Conservation (phyloP, 1,140 invertebrate species). For the Parasteatoda tepidariorum region DNA sequence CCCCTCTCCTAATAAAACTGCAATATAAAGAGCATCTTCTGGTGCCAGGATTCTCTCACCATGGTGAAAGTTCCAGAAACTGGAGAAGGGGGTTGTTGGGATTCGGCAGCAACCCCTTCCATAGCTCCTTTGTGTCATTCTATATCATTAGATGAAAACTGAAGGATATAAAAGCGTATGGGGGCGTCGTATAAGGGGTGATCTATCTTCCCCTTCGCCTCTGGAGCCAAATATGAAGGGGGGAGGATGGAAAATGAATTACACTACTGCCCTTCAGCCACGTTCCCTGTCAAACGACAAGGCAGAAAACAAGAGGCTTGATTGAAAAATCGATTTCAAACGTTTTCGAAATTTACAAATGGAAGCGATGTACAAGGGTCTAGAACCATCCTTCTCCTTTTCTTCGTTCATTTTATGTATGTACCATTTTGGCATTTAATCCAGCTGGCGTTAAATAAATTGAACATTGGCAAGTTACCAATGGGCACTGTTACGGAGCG, state of each 20-base stretch:
- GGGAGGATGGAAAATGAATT: slow-evolving; percentile 43
- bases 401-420: neutral
- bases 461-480: neutral
- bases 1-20: neutral
- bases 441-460: slow-evolving; percentile 11
- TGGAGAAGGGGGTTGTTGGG: neutral
- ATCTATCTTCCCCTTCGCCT: slow-evolving; percentile 38
- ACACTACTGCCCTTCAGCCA: slow-evolving; percentile 3
- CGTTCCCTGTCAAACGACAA: slow-evolving; percentile 45
- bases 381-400: neutral
- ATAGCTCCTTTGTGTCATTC: slow-evolving; percentile 49
- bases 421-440: slow-evolving; percentile 14
- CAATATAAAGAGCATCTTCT: slow-evolving; percentile 38
- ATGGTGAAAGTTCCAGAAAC: neutral
- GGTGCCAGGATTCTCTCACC: neutral
- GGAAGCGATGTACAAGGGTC: neutral
- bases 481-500: neutral
- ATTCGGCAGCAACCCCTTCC: neutral
- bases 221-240: slow-evolving; percentile 21
- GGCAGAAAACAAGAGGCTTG: slow-evolving; percentile 46
- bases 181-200: slow-evolving; percentile 43
- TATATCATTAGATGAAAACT: slow-evolving; percentile 48
- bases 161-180: slow-evolving; percentile 36
- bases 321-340: slow-evolving; percentile 54
- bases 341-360: slow-evolving; percentile 47